Evolutionary conservation across 1,140 invertebrate species (phyloP).

Genomic region (Mya arenaria): DNA sequence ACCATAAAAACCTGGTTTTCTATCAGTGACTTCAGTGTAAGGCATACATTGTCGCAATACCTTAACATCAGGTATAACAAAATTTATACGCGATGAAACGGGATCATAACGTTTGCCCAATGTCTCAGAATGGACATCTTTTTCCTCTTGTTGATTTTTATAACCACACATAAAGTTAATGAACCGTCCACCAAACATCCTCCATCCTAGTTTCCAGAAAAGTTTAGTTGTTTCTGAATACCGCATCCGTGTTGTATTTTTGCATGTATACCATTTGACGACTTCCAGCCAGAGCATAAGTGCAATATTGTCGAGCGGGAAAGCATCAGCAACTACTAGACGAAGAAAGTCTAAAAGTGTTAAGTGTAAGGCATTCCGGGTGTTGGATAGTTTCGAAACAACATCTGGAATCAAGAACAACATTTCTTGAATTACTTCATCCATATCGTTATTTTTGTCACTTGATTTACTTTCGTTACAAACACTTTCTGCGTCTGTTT

Average conservation of each 20-base stretch:
- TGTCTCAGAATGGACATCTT: neutral
- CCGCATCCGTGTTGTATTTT: conserved; percentile 25
- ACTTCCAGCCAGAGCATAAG: conserved; percentile 41
- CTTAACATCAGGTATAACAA: conserved; percentile 43
- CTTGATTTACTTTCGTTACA: no score
- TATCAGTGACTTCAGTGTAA: conserved; percentile 22
- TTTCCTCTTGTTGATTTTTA: conserved; percentile 36
- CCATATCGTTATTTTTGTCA: neutral
- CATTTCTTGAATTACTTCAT: neutral
- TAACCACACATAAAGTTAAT: conserved; percentile 50
- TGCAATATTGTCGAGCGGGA: conserved; percentile 48
- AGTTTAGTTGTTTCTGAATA: conserved; percentile 45
- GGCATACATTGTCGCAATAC: conserved; percentile 39
- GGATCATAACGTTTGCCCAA: neutral
- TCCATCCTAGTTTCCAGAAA: conserved; percentile 56
- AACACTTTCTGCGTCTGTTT: no score
- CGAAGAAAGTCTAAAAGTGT: conserved; percentile 29
- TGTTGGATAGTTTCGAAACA: conserved; percentile 6
- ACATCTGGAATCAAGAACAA: neutral
- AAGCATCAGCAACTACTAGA: conserved; percentile 13
- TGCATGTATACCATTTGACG: conserved; percentile 47
- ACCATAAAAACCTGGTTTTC: conserved; percentile 38
- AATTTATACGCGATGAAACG: conserved; percentile 33
- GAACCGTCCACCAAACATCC: conserved; percentile 51
- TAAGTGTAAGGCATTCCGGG: neutral